Evolutionary conservation across 2,888 invertebrate genomes (phyloP).

Genomic region (Lycocerus yunnanus): DNA sequence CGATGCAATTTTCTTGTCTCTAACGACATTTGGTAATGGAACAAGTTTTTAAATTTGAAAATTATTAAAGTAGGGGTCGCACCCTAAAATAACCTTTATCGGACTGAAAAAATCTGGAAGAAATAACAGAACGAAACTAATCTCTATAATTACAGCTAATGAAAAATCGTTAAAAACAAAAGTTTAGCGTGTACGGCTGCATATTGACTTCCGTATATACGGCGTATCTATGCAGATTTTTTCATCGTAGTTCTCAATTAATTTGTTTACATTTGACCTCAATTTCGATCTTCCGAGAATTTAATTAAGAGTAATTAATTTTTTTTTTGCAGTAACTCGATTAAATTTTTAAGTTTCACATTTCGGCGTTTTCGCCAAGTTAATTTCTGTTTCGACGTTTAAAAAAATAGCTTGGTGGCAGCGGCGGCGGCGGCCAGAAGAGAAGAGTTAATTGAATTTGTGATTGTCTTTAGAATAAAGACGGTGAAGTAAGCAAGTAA

Average conservation of each 20-base stretch:
- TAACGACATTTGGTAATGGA: background rate
- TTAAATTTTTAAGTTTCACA: background rate
- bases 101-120: background rate
- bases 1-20: background rate
- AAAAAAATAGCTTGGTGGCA: too few species aligned
- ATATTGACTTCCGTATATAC: background rate
- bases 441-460: slow-evolving; percentile 5
- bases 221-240: background rate
- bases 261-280: background rate
- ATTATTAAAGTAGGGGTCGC: background rate
- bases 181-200: background rate
- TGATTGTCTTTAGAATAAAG: slow-evolving; percentile 17
- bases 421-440: background rate
- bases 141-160: background rate
- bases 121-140: background rate
- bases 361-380: background rate
- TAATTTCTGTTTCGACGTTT: background rate
- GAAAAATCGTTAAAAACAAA: background rate
- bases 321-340: background rate
- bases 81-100: background rate
- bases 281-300: background rate
- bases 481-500: slow-evolving; percentile 8
- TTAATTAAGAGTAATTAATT: background rate
- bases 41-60: background rate
- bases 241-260: background rate